Percentiles rank a stretch among this genome's conserved stretches.
Conservation (phyloP, 2,888 invertebrate genomes). For the Sisyra nigra region DNA sequence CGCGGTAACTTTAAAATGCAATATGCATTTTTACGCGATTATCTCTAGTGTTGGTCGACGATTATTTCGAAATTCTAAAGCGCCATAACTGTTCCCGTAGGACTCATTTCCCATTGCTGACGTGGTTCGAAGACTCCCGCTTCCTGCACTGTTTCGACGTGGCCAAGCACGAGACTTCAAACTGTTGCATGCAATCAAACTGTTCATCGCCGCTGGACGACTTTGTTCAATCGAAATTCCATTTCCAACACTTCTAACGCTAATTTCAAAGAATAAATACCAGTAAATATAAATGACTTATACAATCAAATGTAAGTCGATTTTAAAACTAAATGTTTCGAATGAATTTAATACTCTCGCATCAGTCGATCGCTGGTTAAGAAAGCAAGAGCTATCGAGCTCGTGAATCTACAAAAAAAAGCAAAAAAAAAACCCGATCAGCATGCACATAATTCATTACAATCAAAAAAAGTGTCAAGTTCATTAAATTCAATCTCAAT, state of each 20-base stretch:
- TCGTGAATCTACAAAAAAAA: slow-evolving; percentile 1
- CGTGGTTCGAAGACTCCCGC: slow-evolving; percentile 20
- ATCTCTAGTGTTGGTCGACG: not conserved
- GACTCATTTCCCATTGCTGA: slow-evolving; percentile 25
- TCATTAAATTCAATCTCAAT: not conserved
- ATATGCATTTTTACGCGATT: too few relatives aligned
- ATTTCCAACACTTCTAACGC: slow-evolving; percentile 27
- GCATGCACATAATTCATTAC: not conserved
- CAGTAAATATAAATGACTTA: not conserved
- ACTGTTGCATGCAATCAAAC: slow-evolving; percentile 58
- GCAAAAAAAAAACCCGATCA: not conserved
- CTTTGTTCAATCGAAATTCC: slow-evolving; percentile 45
- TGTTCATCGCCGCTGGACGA: slow-evolving; percentile 56
- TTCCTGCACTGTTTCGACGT: slow-evolving; percentile 19
- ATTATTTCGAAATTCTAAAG: slow-evolving; percentile 21
- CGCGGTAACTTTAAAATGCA: too few relatives aligned
- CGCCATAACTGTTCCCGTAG: slow-evolving; percentile 38
- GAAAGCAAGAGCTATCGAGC: not conserved
- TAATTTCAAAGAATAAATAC: slow-evolving; percentile 15
- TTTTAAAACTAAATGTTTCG: not conserved
- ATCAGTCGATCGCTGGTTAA: not conserved
- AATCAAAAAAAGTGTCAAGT: not conserved
- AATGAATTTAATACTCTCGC: not conserved
- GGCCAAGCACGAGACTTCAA: slow-evolving; percentile 49
- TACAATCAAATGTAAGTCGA: not conserved